Base-by-base conservation (phyloP, 2,888 invertebrate species). In the Brachylomia viminalis region DNA sequence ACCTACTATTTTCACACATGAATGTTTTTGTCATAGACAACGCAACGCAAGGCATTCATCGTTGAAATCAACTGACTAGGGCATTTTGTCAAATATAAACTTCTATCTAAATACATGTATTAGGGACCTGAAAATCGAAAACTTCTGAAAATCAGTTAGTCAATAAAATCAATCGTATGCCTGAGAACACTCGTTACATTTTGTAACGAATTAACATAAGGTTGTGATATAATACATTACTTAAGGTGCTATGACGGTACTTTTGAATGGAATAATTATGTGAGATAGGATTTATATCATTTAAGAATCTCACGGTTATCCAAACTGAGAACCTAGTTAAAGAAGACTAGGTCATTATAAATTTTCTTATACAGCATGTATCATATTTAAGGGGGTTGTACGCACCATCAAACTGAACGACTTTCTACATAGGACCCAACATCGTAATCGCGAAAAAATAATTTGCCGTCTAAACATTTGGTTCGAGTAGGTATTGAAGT, bases 221-320 rank as follows among this genome's bases (percentile, higher is more conserved):
- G 87, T 87, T 87, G 87, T 87, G 87, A 88, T 78, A 77, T 61
- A 62, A 72, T 81, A 75, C 80, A 42, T 78, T 88, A 84, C 81
- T 73, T 86, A 87, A 61, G 74, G 80, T 82, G 75, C 81, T 80
- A 65, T 59, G 30, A 58, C 13, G 23, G 33, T 72, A 77, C 56
- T 69, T 82, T 62, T 62, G 23, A 65, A 47, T 61, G 30, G 1
- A 59, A 20, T 64, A 47, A 52, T 58, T 13, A 23, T 52, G 30
- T 61, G n/a, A 30, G 45, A 61, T 20, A 65, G 5, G 17, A 54
- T 30, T 78, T 47, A 52, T 52, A 56, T 56, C 27, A 17, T 56
- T 56, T 71, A 62, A 65, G 56, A 72, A 78, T 59, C 69, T 65
- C 54, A 13, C 23, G 23, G 23, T 64, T 59, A 58, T 45, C 15